phyloP scores from a whole-genome alignment of 2,113 vertebrate species.

The Psilopsiagon aurifrons region DNA sequence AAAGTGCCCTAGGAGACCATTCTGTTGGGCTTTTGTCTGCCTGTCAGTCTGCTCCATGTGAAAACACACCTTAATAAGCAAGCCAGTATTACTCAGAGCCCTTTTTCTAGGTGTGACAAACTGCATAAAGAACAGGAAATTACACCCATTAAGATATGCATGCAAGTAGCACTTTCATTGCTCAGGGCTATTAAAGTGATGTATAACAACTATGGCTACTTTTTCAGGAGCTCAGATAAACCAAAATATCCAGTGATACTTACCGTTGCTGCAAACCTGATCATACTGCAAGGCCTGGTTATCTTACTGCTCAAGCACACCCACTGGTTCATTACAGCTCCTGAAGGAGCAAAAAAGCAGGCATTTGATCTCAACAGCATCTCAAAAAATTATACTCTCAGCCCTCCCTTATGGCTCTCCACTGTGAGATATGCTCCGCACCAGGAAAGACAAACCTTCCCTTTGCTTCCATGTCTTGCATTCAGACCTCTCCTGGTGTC shows the following conservation, averaged over 20 bases:
- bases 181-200: not conserved
- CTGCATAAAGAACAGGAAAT: not conserved
- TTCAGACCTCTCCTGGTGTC: not conserved
- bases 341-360: not conserved
- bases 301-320: not conserved
- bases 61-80: not conserved
- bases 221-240: not conserved
- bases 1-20: not conserved
- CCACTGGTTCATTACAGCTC: not conserved
- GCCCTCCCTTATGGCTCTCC: not conserved
- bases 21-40: not conserved
- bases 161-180: not conserved
- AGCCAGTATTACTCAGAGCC: not conserved
- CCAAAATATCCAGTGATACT: not conserved
- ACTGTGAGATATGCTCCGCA: accelerated
- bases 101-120: not conserved
- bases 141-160: not conserved
- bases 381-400: not conserved
- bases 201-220: not conserved
- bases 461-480: not conserved
- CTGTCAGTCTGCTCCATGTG: not conserved
- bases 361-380: not conserved
- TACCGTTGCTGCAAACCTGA: not conserved
- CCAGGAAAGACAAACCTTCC: not conserved
- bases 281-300: not conserved